Percentiles rank a stretch among this genome's conserved stretches.
phyloP scores from a whole-genome alignment of 2,113 vertebrate species.

The Chiloscyllium plagiosum region DNA sequence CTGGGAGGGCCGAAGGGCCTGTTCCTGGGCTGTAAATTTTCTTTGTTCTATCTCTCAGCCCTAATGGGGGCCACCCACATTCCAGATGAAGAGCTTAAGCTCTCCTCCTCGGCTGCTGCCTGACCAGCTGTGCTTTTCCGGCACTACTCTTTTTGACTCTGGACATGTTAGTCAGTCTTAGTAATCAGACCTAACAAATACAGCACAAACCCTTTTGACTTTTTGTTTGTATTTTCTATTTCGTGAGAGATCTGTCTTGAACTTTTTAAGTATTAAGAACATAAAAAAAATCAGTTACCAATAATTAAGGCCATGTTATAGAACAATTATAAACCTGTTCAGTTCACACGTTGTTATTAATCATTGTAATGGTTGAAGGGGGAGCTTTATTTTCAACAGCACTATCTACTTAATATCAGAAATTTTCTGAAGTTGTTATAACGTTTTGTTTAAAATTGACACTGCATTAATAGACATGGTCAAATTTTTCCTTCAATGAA shows the following conservation, averaged over 20 bases:
- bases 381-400: not conserved
- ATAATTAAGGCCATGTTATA: not conserved
- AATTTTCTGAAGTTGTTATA: not conserved
- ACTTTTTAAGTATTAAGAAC: not conserved
- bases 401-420: not conserved
- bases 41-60: too few species aligned
- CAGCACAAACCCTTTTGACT: too few species aligned
- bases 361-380: not conserved
- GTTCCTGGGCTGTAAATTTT: too few species aligned
- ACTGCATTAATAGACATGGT: not conserved
- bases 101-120: not conserved
- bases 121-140: not conserved
- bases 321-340: not conserved
- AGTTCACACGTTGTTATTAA: not conserved
- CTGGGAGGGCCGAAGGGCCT: too few species aligned
- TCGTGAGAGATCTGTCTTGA: not conserved
- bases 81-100: too few species aligned
- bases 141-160: too few species aligned
- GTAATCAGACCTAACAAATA: not conserved
- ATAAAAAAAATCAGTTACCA: not conserved
- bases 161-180: not conserved
- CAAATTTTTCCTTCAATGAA: not conserved
- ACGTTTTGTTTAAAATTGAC: not conserved
- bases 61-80: too few species aligned
- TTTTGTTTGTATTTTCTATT: not conserved